Evolutionary conservation across 2,888 invertebrate species (phyloP).

Genomic region (Odontocerum albicorne): DNA sequence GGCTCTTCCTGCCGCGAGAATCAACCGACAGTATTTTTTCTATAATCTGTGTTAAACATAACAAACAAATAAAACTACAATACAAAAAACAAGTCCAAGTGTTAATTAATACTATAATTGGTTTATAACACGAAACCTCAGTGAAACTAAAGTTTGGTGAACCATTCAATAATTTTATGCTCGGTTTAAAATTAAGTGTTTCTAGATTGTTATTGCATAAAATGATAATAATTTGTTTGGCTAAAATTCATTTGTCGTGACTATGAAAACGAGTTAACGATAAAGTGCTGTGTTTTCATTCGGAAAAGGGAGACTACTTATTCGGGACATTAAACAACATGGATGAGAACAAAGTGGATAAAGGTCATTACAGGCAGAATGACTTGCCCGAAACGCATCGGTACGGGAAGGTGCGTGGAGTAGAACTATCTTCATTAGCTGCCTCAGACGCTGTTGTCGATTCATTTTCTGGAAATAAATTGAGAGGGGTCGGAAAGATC

Average conservation of each 20-base stretch:
- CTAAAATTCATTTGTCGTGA: too few species aligned
- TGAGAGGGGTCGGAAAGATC: slow-evolving; percentile 28
- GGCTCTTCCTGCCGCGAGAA: slow-evolving; percentile 13
- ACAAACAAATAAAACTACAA: slow-evolving; percentile 8
- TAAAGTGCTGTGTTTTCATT: too few species aligned
- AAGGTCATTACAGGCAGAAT: slow-evolving; percentile 38
- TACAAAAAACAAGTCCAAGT: too few species aligned
- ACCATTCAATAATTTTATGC: too few species aligned
- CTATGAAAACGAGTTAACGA: too few species aligned
- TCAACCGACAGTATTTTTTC: slow-evolving; percentile 8
- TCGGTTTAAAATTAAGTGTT: too few species aligned
- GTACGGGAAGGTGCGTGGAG: slow-evolving; percentile 47
- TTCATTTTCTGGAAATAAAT: slow-evolving; percentile 22
- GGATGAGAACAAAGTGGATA: slow-evolving; percentile 44
- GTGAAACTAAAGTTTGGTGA: too few species aligned
- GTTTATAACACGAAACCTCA: not conserved
- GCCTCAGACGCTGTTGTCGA: slow-evolving; percentile 14
- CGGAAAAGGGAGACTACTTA: too few species aligned
- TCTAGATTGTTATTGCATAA: too few species aligned
- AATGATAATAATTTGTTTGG: too few species aligned
- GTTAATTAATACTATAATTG: not conserved
- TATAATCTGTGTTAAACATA: slow-evolving; percentile 12
- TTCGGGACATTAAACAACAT: slow-evolving; percentile 24
- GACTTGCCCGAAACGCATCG: slow-evolving; percentile 48
- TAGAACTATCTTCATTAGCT: slow-evolving; percentile 42